phyloP scores from a whole-genome alignment of 2,888 invertebrate species.

The Drosophila macrothrix region DNA sequence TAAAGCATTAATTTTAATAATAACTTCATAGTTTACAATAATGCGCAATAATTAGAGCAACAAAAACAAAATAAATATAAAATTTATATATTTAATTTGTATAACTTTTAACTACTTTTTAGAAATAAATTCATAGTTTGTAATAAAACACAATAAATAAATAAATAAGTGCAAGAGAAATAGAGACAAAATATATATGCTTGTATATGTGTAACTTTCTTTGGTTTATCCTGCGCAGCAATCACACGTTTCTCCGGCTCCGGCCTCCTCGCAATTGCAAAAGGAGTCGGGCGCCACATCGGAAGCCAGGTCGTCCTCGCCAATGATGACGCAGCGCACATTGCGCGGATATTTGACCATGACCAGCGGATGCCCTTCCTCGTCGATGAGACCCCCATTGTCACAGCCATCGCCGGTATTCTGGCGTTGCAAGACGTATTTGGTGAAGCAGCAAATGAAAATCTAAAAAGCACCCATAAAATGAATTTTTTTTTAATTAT shows the following conservation, averaged over 20 bases:
- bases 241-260: slow-evolving; percentile 31
- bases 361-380: slow-evolving; percentile 74
- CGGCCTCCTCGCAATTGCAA: slow-evolving; percentile 52
- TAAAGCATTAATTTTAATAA: background rate
- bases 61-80: slow-evolving; percentile 9
- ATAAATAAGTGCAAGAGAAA: slow-evolving; percentile 1
- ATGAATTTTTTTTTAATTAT: background rate
- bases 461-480: slow-evolving; percentile 6
- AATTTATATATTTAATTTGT: background rate
- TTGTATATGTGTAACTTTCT: slow-evolving; percentile 6
- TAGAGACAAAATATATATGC: slow-evolving; percentile 21
- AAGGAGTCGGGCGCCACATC: slow-evolving; percentile 59
- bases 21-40: background rate
- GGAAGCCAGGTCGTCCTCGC: slow-evolving; percentile 72
- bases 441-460: slow-evolving; percentile 66
- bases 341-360: slow-evolving; percentile 76
- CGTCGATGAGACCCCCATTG: slow-evolving; percentile 65
- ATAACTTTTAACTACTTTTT: background rate
- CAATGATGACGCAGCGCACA: slow-evolving; percentile 71
- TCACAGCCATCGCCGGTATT: slow-evolving; percentile 48
- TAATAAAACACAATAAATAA: background rate
- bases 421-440: slow-evolving; percentile 70
- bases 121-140: background rate
- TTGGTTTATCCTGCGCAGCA: slow-evolving; percentile 24
- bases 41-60: background rate